These are phyloP conservation scores for Peromyscus leucopus DNA, from an alignment of 2,113 vertebrate genomes.

Conservation along the genomic window DNA sequence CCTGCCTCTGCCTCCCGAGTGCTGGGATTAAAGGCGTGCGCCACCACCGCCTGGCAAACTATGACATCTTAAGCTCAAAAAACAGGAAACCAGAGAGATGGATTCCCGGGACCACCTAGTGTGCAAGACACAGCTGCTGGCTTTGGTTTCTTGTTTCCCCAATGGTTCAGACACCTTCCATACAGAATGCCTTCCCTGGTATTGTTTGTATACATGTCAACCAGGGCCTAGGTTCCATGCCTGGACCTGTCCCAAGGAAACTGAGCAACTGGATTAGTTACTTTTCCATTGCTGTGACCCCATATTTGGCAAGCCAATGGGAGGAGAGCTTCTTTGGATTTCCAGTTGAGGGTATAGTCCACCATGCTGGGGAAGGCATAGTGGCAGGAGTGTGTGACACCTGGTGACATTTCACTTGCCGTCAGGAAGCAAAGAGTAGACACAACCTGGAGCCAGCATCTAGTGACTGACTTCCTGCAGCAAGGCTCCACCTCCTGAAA, in stretches of 20 bases:
- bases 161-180: neutral
- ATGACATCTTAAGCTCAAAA: neutral
- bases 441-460: neutral
- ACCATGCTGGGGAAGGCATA: neutral
- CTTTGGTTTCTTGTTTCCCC: conserved; percentile 29
- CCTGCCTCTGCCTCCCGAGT: too few species aligned
- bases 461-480: neutral
- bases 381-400: neutral
- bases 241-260: conserved; percentile 13
- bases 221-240: neutral
- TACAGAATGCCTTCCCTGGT: neutral
- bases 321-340: neutral
- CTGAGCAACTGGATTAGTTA: neutral
- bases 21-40: too few species aligned
- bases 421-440: neutral
- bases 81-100: neutral
- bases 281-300: neutral
- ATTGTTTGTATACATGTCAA: conserved; percentile 43
- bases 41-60: too few species aligned
- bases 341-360: neutral
- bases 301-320: neutral
- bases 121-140: neutral
- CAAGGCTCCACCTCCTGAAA: neutral
- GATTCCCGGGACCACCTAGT: neutral
- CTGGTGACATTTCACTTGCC: neutral